phyloP scores from a whole-genome alignment of 2,113 vertebrate species.

The Zosterops lateralis region DNA sequence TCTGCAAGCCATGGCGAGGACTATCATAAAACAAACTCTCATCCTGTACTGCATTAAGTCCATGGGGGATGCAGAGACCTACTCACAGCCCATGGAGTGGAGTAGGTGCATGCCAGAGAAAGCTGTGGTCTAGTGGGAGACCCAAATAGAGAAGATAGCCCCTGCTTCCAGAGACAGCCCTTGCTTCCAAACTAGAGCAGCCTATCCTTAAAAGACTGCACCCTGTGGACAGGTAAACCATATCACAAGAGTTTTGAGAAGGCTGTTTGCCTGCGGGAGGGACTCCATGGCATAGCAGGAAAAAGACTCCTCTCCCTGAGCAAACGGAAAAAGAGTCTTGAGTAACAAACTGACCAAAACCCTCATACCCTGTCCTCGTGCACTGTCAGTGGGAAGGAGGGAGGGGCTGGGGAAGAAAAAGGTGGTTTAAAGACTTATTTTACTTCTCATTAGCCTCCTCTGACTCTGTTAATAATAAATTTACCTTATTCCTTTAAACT shows the following conservation, averaged over 20 bases:
- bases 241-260: too few species aligned
- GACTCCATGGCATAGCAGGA: background rate
- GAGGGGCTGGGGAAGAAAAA: background rate
- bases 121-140: background rate
- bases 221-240: accelerated
- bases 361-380: background rate
- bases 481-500: background rate
- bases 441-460: background rate
- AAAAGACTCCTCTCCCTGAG: background rate
- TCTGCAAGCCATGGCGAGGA: too few species aligned
- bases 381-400: background rate
- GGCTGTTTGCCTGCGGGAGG: background rate
- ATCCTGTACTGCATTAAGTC: background rate
- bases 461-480: background rate
- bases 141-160: background rate
- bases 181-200: background rate
- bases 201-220: background rate
- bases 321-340: accelerated
- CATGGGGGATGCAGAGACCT: background rate
- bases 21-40: background rate
- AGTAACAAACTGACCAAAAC: background rate
- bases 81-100: too few species aligned
- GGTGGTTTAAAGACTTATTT: background rate
- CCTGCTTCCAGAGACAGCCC: background rate
- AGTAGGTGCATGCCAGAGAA: background rate